Evolutionary conservation across 2,888 invertebrate species (phyloP).

Genomic region (Protophormia terraenovae): DNA sequence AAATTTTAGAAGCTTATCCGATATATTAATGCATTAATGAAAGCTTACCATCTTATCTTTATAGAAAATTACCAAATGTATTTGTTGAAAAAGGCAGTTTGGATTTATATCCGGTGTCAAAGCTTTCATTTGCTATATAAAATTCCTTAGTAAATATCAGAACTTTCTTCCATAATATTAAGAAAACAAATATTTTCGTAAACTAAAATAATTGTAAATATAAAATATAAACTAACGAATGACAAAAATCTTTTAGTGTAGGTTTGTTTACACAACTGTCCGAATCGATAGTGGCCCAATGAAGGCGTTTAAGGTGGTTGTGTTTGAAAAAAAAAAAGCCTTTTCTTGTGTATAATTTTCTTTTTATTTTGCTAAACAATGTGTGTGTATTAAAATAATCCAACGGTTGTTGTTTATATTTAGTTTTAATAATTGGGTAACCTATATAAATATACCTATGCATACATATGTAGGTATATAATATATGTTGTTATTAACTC

Average conservation of each 20-base stretch:
- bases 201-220: too few relatives aligned
- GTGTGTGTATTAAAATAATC: background rate
- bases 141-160: too few relatives aligned
- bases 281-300: background rate
- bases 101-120: too few relatives aligned
- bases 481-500: too few relatives aligned
- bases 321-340: background rate
- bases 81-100: too few relatives aligned
- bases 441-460: background rate
- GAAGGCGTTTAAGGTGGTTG: background rate
- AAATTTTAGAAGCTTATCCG: too few relatives aligned
- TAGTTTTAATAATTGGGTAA: slow-evolving; percentile 1
- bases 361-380: background rate
- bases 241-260: background rate
- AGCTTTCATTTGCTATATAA: too few relatives aligned
- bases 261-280: slow-evolving; percentile 16
- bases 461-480: background rate
- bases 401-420: slow-evolving; percentile 2
- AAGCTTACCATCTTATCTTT: too few relatives aligned
- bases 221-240: background rate
- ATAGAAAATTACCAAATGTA: too few relatives aligned
- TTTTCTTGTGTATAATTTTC: background rate
- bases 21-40: too few relatives aligned
- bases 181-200: too few relatives aligned
- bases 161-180: too few relatives aligned